Evolutionary conservation across 2,888 invertebrate genomes (phyloP).

Genomic region (Leucoptera coffeella): DNA sequence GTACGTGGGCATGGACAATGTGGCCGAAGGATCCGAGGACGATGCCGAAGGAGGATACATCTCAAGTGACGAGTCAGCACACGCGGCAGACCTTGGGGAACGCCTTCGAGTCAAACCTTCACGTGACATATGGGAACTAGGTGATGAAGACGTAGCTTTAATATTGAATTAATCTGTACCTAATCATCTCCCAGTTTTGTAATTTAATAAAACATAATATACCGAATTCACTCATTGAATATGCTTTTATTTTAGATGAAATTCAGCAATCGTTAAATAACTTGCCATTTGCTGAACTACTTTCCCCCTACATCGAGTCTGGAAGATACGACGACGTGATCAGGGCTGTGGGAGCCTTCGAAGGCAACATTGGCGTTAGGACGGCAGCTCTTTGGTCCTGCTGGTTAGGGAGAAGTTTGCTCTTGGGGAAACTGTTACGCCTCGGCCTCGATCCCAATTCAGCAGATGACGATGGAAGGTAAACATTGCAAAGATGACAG

Average conservation of each 20-base stretch:
- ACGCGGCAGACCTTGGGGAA: conserved; percentile 38
- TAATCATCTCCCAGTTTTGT: no score
- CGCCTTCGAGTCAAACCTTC: conserved; percentile 34
- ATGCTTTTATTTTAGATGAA: conserved; percentile 18
- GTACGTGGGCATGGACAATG: conserved; percentile 30
- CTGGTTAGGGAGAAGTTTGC: conserved; percentile 54
- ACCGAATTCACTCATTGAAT: no score
- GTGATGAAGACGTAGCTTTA: no score
- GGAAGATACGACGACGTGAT: conserved; percentile 39
- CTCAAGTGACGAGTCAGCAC: conserved; percentile 50
- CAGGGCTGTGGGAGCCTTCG: conserved; percentile 14
- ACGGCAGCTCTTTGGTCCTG: conserved; percentile 56
- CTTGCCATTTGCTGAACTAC: conserved; percentile 38
- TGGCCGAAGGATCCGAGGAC: conserved; percentile 33
- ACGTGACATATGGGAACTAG: conserved; percentile 41
- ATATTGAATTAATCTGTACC: no score
- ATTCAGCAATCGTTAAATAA: conserved; percentile 24
- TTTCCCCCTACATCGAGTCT: conserved; percentile 25
- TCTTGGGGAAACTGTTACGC: conserved; percentile 46
- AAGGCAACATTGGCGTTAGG: conserved; percentile 22
- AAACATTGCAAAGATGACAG: conserved; percentile 10
- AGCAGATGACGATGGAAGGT: conserved; percentile 64
- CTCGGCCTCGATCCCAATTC: conserved; percentile 58
- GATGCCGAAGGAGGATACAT: conserved; percentile 30
- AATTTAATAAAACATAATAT: no score